Percentiles rank a stretch among this genome's conserved stretches.
phyloP scores from a whole-genome alignment of 2,797 vertebrate species.

The Eospalax fontanierii region DNA sequence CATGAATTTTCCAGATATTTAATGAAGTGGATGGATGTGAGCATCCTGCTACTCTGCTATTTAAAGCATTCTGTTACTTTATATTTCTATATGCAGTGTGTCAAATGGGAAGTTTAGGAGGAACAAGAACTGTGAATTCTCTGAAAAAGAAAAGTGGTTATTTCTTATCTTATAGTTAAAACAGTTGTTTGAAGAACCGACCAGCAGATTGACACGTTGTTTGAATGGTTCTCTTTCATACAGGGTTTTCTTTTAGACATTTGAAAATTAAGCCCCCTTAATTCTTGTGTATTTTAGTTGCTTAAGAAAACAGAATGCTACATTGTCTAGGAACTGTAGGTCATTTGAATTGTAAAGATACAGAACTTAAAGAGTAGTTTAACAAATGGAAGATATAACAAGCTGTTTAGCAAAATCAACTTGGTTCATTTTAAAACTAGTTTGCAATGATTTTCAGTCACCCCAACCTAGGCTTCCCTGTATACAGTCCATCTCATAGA shows the following conservation, averaged over 20 bases:
- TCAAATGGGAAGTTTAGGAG: not conserved
- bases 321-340: not conserved
- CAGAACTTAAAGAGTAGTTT: not conserved
- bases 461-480: not conserved
- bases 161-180: constrained; percentile 46
- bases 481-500: not conserved
- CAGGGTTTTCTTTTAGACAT: constrained; percentile 6
- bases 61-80: not conserved
- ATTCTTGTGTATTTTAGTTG: not conserved
- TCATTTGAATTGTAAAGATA: constrained; percentile 41
- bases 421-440: constrained; percentile 54
- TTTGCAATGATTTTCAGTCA: constrained; percentile 50
- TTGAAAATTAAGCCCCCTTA: constrained; percentile 28
- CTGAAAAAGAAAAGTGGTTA: not conserved
- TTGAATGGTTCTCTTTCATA: not conserved
- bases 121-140: not conserved
- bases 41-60: not conserved
- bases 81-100: not conserved
- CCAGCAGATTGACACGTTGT: not conserved
- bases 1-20: not conserved
- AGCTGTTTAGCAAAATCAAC: constrained; percentile 24
- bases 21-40: not conserved
- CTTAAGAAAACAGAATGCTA: not conserved
- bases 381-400: constrained; percentile 25
- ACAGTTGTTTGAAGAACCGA: constrained; percentile 31